phyloP scores from a whole-genome alignment of 2,113 vertebrate species.

The Rhinolophus sinicus region DNA sequence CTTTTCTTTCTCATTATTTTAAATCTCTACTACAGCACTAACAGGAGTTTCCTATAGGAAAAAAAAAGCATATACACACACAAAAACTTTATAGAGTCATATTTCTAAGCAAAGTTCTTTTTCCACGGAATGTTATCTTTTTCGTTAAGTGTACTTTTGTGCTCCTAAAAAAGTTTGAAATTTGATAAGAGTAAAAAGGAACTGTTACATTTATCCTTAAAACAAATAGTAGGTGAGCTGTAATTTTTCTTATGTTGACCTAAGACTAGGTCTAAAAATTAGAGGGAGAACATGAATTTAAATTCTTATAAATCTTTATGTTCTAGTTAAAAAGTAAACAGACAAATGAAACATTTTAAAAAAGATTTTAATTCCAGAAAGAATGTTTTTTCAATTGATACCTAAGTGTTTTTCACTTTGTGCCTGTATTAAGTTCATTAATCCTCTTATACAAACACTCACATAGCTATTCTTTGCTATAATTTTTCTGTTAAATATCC shows the following conservation, averaged over 20 bases:
- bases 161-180: constrained; percentile 2
- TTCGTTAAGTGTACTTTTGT: constrained; percentile 44
- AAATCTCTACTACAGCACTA: neutral
- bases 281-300: neutral
- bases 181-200: constrained; percentile 13
- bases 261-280: neutral
- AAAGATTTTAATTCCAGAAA: constrained; percentile 16
- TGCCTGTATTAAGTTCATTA: constrained; percentile 3
- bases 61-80: neutral
- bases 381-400: neutral
- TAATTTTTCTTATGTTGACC: neutral
- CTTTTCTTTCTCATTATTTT: constrained; percentile 37
- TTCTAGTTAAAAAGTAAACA: constrained; percentile 54
- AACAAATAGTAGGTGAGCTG: neutral
- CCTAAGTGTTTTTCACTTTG: neutral
- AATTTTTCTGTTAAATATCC: constrained; percentile 31
- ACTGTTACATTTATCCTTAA: neutral
- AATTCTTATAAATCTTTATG: constrained; percentile 26
- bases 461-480: neutral
- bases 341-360: neutral
- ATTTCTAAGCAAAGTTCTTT: constrained; percentile 11
- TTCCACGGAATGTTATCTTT: constrained; percentile 33
- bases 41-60: neutral
- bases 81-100: neutral
- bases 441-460: constrained; percentile 47